Conservation (phyloP, 2,797 vertebrate species). For the Rhincodon typus region DNA sequence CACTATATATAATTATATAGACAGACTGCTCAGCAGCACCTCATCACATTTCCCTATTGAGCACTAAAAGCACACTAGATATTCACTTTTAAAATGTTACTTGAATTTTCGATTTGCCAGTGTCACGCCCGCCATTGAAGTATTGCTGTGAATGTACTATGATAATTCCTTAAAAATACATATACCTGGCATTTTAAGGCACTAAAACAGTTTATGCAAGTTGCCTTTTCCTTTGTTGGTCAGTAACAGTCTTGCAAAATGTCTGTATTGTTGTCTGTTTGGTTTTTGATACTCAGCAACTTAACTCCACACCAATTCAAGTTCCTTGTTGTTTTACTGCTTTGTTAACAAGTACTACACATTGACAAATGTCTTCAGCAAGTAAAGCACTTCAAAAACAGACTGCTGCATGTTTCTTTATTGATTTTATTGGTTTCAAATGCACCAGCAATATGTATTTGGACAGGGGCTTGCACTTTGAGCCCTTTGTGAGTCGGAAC, state of each 20-base stretch:
- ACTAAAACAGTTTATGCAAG: background rate
- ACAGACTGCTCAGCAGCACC: background rate
- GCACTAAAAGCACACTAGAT: background rate
- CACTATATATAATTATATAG: background rate
- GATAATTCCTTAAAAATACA: background rate
- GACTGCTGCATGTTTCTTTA: too few relatives aligned
- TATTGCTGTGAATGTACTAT: background rate
- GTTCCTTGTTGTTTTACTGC: background rate
- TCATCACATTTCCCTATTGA: background rate
- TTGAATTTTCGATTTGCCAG: background rate
- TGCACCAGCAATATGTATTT: background rate
- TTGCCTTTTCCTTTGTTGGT: background rate
- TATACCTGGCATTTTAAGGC: background rate
- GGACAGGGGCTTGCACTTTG: background rate
- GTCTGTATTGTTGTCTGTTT: background rate
- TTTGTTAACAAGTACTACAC: background rate
- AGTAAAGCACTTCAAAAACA: slow-evolving; percentile 31
- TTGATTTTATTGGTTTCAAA: background rate
- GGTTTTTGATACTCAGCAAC: background rate
- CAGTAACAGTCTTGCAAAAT: background rate
- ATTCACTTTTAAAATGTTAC: background rate
- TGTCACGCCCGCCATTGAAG: background rate
- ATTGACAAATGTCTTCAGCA: background rate
- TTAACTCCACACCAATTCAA: background rate
- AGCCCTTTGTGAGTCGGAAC: background rate